These are phyloP conservation scores for Anthonomus grandis DNA, from an alignment of 1,140 invertebrate genomes.

Conservation along the genomic window DNA sequence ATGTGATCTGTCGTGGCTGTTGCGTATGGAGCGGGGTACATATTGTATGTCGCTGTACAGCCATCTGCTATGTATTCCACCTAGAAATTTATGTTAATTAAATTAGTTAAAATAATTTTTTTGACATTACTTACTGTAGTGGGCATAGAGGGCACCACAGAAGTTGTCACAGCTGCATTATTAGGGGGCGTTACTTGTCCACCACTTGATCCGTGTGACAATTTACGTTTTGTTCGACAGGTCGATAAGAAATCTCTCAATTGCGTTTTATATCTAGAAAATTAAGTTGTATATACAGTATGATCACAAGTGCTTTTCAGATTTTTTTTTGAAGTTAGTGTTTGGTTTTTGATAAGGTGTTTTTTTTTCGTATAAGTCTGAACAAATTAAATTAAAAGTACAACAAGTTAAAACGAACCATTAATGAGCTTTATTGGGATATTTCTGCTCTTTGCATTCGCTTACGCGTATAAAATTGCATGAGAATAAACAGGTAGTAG, in stretches of 20 bases:
- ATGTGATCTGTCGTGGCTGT: slow-evolving; percentile 63
- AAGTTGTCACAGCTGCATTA: slow-evolving; percentile 38
- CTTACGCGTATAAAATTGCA: no score
- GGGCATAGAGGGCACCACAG: slow-evolving; percentile 48
- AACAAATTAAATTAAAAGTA: no score
- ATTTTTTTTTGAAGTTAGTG: neutral
- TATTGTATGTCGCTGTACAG: slow-evolving; percentile 71
- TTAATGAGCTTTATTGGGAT: no score
- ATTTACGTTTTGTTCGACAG: slow-evolving; percentile 85
- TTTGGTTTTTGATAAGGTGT: no score
- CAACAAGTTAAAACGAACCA: no score
- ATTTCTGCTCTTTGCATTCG: no score
- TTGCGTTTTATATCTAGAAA: slow-evolving; percentile 77
- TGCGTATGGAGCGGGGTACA: slow-evolving; percentile 78
- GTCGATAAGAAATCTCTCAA: slow-evolving; percentile 88
- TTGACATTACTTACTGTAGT: slow-evolving; percentile 30
- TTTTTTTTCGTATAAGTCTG: no score
- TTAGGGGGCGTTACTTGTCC: slow-evolving; percentile 43
- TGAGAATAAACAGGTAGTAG: no score
- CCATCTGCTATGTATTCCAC: slow-evolving; percentile 67
- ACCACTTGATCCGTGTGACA: slow-evolving; percentile 54
- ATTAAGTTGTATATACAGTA: neutral
- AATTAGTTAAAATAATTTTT: slow-evolving; percentile 31
- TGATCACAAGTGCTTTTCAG: neutral
- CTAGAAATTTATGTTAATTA: neutral